Base-by-base conservation (phyloP, 2,113 vertebrate species). In the Pipa parva region DNA sequence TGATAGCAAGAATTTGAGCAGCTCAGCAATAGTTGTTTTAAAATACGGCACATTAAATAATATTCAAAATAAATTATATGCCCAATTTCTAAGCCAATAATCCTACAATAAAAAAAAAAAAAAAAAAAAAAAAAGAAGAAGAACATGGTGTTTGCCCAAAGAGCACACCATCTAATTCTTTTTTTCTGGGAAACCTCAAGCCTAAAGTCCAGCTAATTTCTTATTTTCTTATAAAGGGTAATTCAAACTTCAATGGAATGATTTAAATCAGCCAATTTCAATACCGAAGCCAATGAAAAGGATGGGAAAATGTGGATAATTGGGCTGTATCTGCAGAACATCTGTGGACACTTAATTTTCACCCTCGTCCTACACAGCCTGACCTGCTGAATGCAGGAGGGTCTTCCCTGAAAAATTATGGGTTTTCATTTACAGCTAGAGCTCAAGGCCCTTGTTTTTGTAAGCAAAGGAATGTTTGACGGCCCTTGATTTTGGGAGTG, bases 381-480 rank as follows among this genome's bases (percentile, higher is more conserved):
- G 66, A 69, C 66, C 66, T 69, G 56, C 20, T 51, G 57, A 68
- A 68, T 60, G 28, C 57, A 60, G 66, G 57, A 69, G 66, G 66
- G 66, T 61, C 62, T 33, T 63, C 54, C 72, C 73, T 46, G 0
- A 60, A 57, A 81, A 77, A 61, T 69, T 76, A 29, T 8, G 56
- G 78, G 8, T 65, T 2, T 69, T 65, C 52, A 0, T 58, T 79
- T 48, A 71, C 2, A 73, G 69, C 39, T 0, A 64, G 58, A 0
- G 25, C 76, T 63, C 79, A n/a, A 75, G 58, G 46, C 46, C 0
- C 59, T 63, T 79, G 80, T 82, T 80, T 82, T 77, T 80, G 73
- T 62, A 83, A 83, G 65, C 70, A 71, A 72, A 83, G 78, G 83
- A 70, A 73, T 48, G 74, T 68, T 80, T 65, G 63, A 76, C 69